Percentiles rank a stretch among this genome's conserved stretches.
Evolutionary conservation across 2,113 vertebrate genomes (phyloP).

Genomic region (Girardinichthys multiradiatus): DNA sequence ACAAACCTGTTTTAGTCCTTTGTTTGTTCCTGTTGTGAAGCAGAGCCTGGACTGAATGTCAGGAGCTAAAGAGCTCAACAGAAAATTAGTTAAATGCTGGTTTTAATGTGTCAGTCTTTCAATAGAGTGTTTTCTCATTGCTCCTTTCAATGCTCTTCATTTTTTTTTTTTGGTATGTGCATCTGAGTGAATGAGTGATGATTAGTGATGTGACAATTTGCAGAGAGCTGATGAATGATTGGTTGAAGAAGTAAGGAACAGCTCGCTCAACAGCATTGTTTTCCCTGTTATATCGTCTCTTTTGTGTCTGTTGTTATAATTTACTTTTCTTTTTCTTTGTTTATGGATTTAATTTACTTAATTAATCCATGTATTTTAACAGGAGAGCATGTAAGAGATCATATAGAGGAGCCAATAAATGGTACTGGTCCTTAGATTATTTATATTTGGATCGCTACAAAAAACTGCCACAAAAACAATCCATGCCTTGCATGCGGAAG

Average conservation of each 20-base stretch:
- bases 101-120: slow-evolving; percentile 43
- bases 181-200: slow-evolving; percentile 58
- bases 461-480: slow-evolving; percentile 8
- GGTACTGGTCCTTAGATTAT: background rate
- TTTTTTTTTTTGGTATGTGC: slow-evolving; percentile 30
- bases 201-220: slow-evolving; percentile 55
- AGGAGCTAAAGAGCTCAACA: background rate
- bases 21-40: slow-evolving; percentile 16
- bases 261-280: slow-evolving; percentile 9
- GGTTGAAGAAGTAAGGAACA: slow-evolving; percentile 27
- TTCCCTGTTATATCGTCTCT: slow-evolving; percentile 25
- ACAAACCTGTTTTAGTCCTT: slow-evolving; percentile 7
- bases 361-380: slow-evolving; percentile 3
- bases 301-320: slow-evolving; percentile 31
- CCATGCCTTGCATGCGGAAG: background rate
- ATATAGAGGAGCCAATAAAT: background rate
- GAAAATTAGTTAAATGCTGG: slow-evolving; percentile 17
- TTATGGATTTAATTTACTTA: background rate
- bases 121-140: slow-evolving; percentile 17
- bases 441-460: background rate
- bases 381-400: slow-evolving; percentile 50
- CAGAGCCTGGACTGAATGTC: slow-evolving; percentile 31
- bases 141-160: slow-evolving; percentile 14
- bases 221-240: slow-evolving; percentile 38
- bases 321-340: background rate